Evolutionary conservation across 2,797 vertebrate species (phyloP).

Genomic region (Chelidonichthys spinosus): DNA sequence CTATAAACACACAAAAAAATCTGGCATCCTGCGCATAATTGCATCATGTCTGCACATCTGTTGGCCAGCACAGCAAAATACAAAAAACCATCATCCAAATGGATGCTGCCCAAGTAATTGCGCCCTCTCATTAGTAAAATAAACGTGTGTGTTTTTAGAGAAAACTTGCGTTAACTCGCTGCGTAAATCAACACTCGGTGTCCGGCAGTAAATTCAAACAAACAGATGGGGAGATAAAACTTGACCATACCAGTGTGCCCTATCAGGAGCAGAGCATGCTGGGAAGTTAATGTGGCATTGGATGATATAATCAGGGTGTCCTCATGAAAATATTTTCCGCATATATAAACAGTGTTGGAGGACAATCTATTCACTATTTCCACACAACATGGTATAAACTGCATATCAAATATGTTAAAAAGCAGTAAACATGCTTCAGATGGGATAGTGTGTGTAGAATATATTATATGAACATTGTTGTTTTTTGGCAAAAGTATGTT

Average conservation of each 20-base stretch:
- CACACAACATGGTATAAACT: neutral
- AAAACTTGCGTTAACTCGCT: constrained; percentile 74
- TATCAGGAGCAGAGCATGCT: constrained; percentile 37
- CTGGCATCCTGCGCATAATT: constrained; percentile 58
- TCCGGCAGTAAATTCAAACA: constrained; percentile 76
- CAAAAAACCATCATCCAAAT: constrained; percentile 70
- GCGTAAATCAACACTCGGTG: constrained; percentile 71
- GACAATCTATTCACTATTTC: neutral
- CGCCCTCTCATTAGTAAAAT: constrained; percentile 81
- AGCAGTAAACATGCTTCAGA: neutral
- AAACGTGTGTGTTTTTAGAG: constrained; percentile 82
- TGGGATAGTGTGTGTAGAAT: neutral
- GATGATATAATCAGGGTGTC: constrained; percentile 15
- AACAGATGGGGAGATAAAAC: constrained; percentile 80
- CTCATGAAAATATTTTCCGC: constrained; percentile 11
- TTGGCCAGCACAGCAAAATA: constrained; percentile 68
- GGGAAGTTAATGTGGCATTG: constrained; percentile 32
- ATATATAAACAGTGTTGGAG: neutral
- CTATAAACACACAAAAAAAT: constrained; percentile 50
- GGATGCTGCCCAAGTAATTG: constrained; percentile 75
- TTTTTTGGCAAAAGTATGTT: neutral
- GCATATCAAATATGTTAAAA: neutral
- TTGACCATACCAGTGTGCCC: constrained; percentile 37
- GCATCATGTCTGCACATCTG: constrained; percentile 69
- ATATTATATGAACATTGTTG: no score